Conservation (phyloP, 1,140 invertebrate species). For the Ctenoplectra terminalis region DNA sequence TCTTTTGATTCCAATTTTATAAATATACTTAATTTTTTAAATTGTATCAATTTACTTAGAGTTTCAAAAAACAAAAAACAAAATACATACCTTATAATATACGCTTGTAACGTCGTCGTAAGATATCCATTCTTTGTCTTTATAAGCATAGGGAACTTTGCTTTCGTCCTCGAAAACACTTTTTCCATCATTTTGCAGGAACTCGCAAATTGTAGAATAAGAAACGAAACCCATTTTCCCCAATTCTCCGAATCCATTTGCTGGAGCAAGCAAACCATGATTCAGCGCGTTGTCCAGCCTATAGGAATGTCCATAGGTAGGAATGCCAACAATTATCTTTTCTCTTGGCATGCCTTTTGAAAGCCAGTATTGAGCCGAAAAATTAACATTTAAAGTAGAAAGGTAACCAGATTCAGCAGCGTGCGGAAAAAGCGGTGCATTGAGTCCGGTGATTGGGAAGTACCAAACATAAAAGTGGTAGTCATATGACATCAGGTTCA, state of each 20-base stretch:
- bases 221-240: conserved; percentile 88
- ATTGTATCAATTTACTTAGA: too few relatives aligned
- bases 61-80: background rate
- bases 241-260: conserved; percentile 86
- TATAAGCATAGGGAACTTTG: conserved; percentile 91
- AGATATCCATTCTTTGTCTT: conserved; percentile 92
- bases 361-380: conserved; percentile 91
- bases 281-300: conserved; percentile 88
- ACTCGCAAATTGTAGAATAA: conserved; percentile 88
- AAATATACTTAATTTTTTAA: too few relatives aligned
- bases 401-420: conserved; percentile 86
- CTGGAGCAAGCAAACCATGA: conserved; percentile 87
- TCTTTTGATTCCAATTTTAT: too few relatives aligned
- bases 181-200: conserved; percentile 83
- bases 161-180: conserved; percentile 87
- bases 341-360: conserved; percentile 90
- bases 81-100: conserved; percentile 85
- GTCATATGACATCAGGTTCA: conserved; percentile 96
- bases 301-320: conserved; percentile 94
- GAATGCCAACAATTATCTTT: conserved; percentile 94
- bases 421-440: conserved; percentile 89
- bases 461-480: conserved; percentile 91
- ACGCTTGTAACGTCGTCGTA: conserved; percentile 92
- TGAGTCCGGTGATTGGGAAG: conserved; percentile 92
- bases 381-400: conserved; percentile 91